phyloP scores from a whole-genome alignment of 1,140 invertebrate species.

The Drosophila tani region DNA sequence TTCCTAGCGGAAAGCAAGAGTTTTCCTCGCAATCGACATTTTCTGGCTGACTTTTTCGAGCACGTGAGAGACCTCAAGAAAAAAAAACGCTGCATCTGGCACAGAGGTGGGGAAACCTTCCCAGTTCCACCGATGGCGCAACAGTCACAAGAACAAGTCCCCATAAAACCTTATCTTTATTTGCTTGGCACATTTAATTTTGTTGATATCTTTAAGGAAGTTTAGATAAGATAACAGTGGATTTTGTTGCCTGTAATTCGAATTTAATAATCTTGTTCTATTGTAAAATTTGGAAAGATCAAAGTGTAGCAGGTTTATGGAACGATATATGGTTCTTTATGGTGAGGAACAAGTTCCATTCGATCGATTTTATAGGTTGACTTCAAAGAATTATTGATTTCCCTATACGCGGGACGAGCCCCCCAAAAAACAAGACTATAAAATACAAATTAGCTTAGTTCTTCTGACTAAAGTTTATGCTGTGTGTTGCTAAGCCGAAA shows the following conservation, averaged over 20 bases:
- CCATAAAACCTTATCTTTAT: constrained; percentile 50
- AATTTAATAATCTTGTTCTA: constrained; percentile 38
- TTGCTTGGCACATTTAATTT: constrained; percentile 40
- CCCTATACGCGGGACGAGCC: constrained; percentile 37
- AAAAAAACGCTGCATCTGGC: constrained; percentile 34
- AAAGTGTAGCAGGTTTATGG: constrained; percentile 31
- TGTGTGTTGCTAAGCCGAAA: constrained; percentile 29
- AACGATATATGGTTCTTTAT: constrained; percentile 21
- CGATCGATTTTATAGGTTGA: background rate
- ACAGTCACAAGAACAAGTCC: constrained; percentile 20
- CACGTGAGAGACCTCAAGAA: constrained; percentile 32
- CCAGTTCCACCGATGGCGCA: constrained; percentile 26
- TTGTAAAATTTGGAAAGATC: constrained; percentile 32
- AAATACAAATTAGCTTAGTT: constrained; percentile 12
- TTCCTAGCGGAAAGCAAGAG: constrained; percentile 71
- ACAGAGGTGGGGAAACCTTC: constrained; percentile 41
- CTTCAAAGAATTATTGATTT: constrained; percentile 14
- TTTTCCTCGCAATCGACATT: constrained; percentile 36
- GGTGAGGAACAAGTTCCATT: constrained; percentile 27
- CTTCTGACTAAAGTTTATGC: background rate
- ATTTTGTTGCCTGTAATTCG: constrained; percentile 37
- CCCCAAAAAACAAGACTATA: constrained; percentile 37
- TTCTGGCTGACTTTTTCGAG: constrained; percentile 15
- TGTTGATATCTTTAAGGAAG: constrained; percentile 35
- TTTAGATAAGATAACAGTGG: constrained; percentile 31